Conservation (phyloP, 2,797 vertebrate genomes). For the Poeciliopsis paucimaculata region DNA sequence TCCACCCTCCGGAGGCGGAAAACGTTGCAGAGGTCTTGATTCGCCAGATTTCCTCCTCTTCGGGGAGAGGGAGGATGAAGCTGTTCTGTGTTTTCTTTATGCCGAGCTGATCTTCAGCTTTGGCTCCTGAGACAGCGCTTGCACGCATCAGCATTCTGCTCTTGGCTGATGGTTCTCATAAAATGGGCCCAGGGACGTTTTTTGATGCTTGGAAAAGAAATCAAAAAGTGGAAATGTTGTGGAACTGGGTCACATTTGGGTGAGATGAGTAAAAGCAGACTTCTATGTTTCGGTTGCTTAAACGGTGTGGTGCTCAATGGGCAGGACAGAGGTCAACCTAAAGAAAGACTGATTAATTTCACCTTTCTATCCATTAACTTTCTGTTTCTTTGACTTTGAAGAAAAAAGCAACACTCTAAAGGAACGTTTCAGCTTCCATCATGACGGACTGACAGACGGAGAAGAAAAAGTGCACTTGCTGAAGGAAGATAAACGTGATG, state of each 20-base stretch:
- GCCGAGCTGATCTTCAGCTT: conserved; percentile 44
- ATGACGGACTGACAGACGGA: conserved; percentile 50
- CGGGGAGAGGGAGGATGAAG: conserved; percentile 30
- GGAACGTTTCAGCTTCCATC: conserved; percentile 47
- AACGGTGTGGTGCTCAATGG: conserved; percentile 1
- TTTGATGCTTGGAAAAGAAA: conserved; percentile 39
- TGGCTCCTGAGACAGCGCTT: conserved; percentile 36
- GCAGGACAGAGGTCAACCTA: conserved; percentile 5
- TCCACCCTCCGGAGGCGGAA: conserved; percentile 31
- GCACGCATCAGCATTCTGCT: conserved; percentile 47
- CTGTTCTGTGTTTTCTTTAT: conserved; percentile 44
- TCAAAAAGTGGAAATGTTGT: conserved; percentile 25
- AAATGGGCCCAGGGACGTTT: conserved; percentile 23
- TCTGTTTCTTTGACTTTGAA: conserved; percentile 35
- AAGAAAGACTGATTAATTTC: conserved; percentile 31
- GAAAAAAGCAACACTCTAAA: conserved; percentile 41
- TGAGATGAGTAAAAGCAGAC: not conserved
- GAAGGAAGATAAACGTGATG: conserved; percentile 70
- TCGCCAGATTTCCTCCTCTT: conserved; percentile 41
- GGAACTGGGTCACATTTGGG: not conserved
- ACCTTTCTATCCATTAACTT: conserved; percentile 21
- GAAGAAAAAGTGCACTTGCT: conserved; percentile 44
- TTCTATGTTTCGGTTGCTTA: conserved; percentile 2
- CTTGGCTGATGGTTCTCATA: conserved; percentile 29
- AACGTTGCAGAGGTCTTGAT: conserved; percentile 40